A percentile compares a stretch with the other conserved stretches of the same genome.
phyloP scores from a whole-genome alignment of 2,888 invertebrate species.

The Scrobipalpa atriplicella region DNA sequence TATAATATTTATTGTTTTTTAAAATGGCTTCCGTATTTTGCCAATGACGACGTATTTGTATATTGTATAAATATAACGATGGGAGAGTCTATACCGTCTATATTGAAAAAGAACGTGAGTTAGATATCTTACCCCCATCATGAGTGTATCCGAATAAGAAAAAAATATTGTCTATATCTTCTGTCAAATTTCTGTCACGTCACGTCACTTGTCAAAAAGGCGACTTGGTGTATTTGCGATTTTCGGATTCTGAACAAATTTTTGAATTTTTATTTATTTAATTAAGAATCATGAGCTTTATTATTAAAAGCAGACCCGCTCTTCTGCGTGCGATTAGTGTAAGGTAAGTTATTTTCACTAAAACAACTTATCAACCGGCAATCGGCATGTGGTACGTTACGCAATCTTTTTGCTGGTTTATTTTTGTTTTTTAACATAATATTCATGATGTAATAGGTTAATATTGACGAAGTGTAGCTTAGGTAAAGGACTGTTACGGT shows the following conservation, averaged over 20 bases:
- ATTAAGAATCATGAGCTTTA: conserved; percentile 60
- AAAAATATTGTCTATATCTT: background rate
- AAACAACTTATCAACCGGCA: background rate
- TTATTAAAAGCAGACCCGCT: conserved; percentile 56
- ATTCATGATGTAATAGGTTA: conserved; percentile 2
- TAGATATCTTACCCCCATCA: too few species aligned
- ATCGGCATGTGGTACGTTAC: conserved; percentile 59
- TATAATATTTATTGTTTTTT: too few species aligned
- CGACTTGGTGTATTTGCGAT: background rate
- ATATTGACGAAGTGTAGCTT: background rate
- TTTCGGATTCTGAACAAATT: background rate
- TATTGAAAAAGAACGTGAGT: too few species aligned
- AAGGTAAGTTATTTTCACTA: conserved; percentile 55
- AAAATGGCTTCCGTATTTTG: too few species aligned
- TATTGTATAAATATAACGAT: too few species aligned
- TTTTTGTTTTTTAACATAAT: background rate
- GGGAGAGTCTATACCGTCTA: too few species aligned
- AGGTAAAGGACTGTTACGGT: background rate
- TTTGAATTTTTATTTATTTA: background rate
- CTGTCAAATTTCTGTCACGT: background rate
- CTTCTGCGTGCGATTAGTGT: conserved; percentile 58
- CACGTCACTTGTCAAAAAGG: background rate
- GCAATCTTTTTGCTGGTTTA: conserved; percentile 52
- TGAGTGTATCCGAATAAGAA: background rate
- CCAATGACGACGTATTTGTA: too few species aligned